Percentiles rank a stretch among this genome's conserved stretches.
These are phyloP conservation scores for Eupithecia exiguata DNA, from an alignment of 2,888 invertebrate genomes.

Conservation along the genomic window DNA sequence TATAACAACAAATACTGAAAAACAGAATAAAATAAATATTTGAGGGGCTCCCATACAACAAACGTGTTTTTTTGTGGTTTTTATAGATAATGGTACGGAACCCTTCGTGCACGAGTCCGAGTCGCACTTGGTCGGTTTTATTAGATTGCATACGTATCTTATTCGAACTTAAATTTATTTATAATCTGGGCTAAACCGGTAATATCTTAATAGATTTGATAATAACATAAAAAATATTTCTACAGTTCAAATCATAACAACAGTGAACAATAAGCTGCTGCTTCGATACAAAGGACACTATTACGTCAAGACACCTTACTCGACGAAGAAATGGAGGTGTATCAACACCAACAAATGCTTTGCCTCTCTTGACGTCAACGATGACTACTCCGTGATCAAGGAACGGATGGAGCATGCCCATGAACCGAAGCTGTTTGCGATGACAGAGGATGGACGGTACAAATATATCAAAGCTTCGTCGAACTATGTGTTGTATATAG, in stretches of 20 bases:
- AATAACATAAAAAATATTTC: conserved; percentile 19
- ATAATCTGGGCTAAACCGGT: neutral
- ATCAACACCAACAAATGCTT: conserved; percentile 62
- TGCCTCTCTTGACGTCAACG: conserved; percentile 51
- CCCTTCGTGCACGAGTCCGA: no score
- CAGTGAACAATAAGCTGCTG: conserved; percentile 56
- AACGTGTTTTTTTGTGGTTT: no score
- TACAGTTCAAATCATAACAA: conserved; percentile 57
- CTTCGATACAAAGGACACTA: conserved; percentile 63
- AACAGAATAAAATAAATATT: no score
- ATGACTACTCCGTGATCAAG: conserved; percentile 53
- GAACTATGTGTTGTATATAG: conserved; percentile 48
- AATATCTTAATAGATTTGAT: neutral
- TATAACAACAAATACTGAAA: no score
- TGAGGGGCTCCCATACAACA: no score
- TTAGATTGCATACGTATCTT: no score
- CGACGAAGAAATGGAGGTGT: conserved; percentile 62
- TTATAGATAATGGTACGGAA: no score
- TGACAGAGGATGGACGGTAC: conserved; percentile 52
- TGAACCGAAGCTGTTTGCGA: conserved; percentile 50
- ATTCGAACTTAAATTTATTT: neutral
- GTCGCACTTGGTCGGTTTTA: no score
- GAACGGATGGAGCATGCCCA: conserved; percentile 59
- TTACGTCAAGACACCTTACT: conserved; percentile 59
- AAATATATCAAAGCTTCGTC: conserved; percentile 43